A percentile compares a stretch with the other conserved stretches of the same genome.
These are phyloP conservation scores for Neria commutata DNA, from an alignment of 2,888 invertebrate genomes.

Conservation along the genomic window DNA sequence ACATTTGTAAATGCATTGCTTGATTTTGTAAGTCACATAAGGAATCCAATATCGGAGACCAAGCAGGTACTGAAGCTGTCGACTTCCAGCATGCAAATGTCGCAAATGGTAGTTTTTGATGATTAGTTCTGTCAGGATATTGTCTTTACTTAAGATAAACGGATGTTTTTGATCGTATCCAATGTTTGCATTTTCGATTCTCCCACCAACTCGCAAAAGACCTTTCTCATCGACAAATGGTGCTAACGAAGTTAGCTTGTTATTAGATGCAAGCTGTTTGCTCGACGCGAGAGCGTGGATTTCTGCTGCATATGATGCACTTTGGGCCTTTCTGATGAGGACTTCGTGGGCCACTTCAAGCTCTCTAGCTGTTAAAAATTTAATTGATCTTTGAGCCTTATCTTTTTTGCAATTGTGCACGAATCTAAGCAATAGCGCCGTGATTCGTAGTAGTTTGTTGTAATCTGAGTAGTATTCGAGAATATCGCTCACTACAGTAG, in stretches of 20 bases:
- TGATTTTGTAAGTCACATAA: conserved; percentile 3
- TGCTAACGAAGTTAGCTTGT: conserved; percentile 6
- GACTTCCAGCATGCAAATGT: conserved; percentile 11
- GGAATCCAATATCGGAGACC: conserved; percentile 13
- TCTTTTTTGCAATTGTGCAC: neutral
- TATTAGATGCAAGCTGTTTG: neutral
- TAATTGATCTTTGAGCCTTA: neutral
- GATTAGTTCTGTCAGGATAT: conserved; percentile 6
- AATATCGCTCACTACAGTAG: neutral
- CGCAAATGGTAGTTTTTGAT: neutral
- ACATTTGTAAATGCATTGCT: conserved; percentile 14
- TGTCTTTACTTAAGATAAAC: conserved; percentile 6
- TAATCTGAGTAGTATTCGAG: neutral
- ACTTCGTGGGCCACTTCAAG: conserved; percentile 10
- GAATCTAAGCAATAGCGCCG: conserved; percentile 7
- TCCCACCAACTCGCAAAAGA: conserved; percentile 8
- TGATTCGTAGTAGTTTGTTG: neutral
- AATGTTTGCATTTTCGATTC: conserved; percentile 5
- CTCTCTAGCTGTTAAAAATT: neutral
- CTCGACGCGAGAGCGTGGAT: neutral
- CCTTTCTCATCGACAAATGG: conserved; percentile 11
- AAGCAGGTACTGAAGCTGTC: conserved; percentile 11
- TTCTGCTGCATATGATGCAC: neutral
- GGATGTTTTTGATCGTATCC: conserved; percentile 11
- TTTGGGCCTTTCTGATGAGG: conserved; percentile 1